phyloP scores from a whole-genome alignment of 2,888 invertebrate genomes.

The Vandiemenella viatica region DNA sequence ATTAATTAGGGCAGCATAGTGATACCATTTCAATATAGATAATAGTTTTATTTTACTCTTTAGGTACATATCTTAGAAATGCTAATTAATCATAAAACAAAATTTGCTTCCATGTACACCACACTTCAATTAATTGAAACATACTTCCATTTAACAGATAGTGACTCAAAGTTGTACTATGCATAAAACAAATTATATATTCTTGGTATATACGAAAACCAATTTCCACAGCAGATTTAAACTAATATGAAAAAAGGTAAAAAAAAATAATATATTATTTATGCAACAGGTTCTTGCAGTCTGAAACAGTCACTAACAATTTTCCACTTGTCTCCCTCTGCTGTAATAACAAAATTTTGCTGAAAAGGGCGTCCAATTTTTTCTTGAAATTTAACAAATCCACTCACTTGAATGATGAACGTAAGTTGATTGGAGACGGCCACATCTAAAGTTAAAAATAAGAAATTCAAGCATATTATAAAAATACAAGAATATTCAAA shows the following conservation, averaged over 20 bases:
- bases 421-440: slow-evolving; percentile 63
- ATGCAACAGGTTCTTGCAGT: slow-evolving; percentile 35
- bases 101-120: too few relatives aligned
- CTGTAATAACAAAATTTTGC: slow-evolving; percentile 77
- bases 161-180: too few relatives aligned
- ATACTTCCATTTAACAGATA: too few relatives aligned
- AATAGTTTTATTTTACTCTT: too few relatives aligned
- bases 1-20: too few relatives aligned
- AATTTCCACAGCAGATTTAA: not conserved
- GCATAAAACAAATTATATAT: too few relatives aligned
- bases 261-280: not conserved
- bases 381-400: slow-evolving; percentile 58
- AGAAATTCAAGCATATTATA: not conserved
- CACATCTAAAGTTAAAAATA: slow-evolving; percentile 36
- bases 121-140: too few relatives aligned
- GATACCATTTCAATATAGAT: too few relatives aligned
- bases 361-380: slow-evolving; percentile 52
- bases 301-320: slow-evolving; percentile 80
- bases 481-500: not conserved
- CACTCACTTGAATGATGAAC: slow-evolving; percentile 68
- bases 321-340: slow-evolving; percentile 83
- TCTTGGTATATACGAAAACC: not conserved
- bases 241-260: not conserved
- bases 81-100: too few relatives aligned
- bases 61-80: too few relatives aligned